These are phyloP conservation scores for Luperina testacea DNA, from an alignment of 2,888 invertebrate species.

Conservation along the genomic window DNA sequence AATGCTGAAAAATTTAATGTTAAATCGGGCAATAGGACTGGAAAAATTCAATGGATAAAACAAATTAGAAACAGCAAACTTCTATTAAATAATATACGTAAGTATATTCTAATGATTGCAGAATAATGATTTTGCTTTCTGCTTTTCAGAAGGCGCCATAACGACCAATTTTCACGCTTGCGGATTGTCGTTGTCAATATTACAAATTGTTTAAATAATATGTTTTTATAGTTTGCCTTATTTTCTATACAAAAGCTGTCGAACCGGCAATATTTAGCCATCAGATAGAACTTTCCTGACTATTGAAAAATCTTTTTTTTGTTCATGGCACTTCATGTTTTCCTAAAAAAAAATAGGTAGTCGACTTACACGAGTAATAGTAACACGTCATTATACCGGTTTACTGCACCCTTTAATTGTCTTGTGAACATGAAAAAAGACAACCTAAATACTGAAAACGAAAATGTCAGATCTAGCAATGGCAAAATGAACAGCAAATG, in stretches of 20 bases:
- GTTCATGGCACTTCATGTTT: background rate
- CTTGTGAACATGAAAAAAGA: background rate
- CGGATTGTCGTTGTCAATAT: background rate
- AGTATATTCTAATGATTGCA: background rate
- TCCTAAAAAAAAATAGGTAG: background rate
- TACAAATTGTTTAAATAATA: background rate
- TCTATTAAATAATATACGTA: constrained; percentile 1
- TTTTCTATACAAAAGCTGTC: background rate
- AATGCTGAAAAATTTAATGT: background rate
- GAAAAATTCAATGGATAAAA: background rate
- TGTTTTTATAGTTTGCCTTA: background rate
- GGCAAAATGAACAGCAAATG: background rate
- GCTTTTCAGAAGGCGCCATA: constrained; percentile 17
- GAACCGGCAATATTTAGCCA: background rate
- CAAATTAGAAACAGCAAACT: background rate
- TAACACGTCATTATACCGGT: constrained; percentile 23
- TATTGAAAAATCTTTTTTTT: background rate
- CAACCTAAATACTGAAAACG: background rate
- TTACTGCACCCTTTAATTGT: constrained; percentile 14
- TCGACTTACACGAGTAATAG: constrained; percentile 3
- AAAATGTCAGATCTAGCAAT: background rate
- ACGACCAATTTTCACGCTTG: background rate
- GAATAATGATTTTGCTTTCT: constrained; percentile 13
- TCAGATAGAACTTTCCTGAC: background rate
- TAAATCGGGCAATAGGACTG: background rate